phyloP scores from a whole-genome alignment of 2,888 invertebrate genomes.

The Physocephala rufipes region DNA sequence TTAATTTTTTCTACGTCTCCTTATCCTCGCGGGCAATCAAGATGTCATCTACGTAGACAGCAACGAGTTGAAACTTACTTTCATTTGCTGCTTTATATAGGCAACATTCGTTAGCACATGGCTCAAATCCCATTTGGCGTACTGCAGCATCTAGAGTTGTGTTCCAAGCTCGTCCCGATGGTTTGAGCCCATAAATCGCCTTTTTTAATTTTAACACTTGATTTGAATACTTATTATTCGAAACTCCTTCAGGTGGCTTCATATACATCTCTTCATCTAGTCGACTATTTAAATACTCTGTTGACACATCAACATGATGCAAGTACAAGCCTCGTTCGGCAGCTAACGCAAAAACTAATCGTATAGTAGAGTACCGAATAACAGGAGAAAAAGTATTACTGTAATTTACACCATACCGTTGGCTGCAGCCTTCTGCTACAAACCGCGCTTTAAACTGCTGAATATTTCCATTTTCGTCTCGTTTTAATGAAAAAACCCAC shows the following conservation, averaged over 20 bases:
- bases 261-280: not conserved
- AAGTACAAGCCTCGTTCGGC: slow-evolving; percentile 39
- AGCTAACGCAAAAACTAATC: slow-evolving; percentile 40
- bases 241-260: not conserved
- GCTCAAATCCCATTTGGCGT: slow-evolving; percentile 33
- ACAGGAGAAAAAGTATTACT: slow-evolving; percentile 44
- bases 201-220: not conserved
- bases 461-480: slow-evolving; percentile 11
- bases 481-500: slow-evolving; percentile 29
- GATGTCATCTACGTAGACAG: slow-evolving; percentile 40
- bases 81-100: slow-evolving; percentile 5
- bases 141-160: slow-evolving; percentile 40
- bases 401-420: slow-evolving; percentile 39
- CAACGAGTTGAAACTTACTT: slow-evolving; percentile 27
- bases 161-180: slow-evolving; percentile 48
- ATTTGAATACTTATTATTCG: not conserved
- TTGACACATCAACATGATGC: slow-evolving; percentile 42
- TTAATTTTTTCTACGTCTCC: slow-evolving; percentile 18
- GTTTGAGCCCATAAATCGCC: slow-evolving; percentile 27
- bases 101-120: slow-evolving; percentile 36
- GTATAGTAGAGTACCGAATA: slow-evolving; percentile 40
- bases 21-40: slow-evolving; percentile 11
- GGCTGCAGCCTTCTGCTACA: slow-evolving; percentile 38
- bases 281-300: not conserved
- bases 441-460: not conserved